These are phyloP conservation scores for Heliocidaris erythrogramma DNA, from an alignment of 35 echinoderm and acorn worm species.

Conservation along the genomic window DNA sequence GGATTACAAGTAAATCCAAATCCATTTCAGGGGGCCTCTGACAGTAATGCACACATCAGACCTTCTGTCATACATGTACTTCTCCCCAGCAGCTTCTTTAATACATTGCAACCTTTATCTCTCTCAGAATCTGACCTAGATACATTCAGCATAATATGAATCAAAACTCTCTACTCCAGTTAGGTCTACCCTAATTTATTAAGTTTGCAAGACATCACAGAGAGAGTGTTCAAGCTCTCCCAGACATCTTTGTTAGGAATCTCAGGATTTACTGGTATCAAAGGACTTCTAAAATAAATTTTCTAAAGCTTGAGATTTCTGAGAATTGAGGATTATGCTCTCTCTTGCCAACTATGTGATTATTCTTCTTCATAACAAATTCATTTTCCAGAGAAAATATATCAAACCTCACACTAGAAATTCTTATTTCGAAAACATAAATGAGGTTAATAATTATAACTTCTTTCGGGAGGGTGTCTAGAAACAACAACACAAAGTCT, in stretches of 20 bases:
- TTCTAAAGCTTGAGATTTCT: not conserved
- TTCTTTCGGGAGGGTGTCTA: too few species aligned
- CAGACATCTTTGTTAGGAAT: not conserved
- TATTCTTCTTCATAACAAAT: too few species aligned
- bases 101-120: not conserved
- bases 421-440: too few species aligned
- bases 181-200: not conserved
- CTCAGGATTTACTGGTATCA: not conserved
- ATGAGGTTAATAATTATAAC: too few species aligned
- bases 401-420: too few species aligned
- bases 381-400: too few species aligned
- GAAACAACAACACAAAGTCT: too few species aligned
- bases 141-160: not conserved
- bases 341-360: not conserved
- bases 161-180: not conserved
- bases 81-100: not conserved
- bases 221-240: not conserved
- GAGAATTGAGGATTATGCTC: not conserved
- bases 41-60: not conserved
- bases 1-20: not conserved
- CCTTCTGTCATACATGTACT: not conserved
- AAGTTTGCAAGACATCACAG: not conserved
- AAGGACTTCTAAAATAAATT: not conserved
- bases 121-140: not conserved
- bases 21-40: not conserved